Percentiles rank a stretch among this genome's conserved stretches.
These are phyloP conservation scores for Mormyrops attenuatus DNA, from an alignment of 2,797 vertebrate genomes.

Conservation along the genomic window DNA sequence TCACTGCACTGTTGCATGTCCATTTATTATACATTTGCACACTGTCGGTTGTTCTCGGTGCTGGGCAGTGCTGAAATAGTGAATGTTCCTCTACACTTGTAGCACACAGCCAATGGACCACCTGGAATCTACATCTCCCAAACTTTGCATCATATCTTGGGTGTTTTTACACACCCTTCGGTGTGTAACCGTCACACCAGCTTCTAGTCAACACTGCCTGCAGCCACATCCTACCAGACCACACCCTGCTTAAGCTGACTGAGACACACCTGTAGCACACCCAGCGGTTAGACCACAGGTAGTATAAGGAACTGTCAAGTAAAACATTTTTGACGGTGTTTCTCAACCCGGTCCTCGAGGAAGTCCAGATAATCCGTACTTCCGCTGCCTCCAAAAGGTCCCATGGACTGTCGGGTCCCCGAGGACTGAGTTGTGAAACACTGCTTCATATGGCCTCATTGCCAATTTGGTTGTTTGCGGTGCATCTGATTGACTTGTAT, in stretches of 20 bases:
- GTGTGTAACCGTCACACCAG: background rate
- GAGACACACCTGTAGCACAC: background rate
- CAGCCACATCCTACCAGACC: background rate
- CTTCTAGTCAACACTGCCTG: too few relatives aligned
- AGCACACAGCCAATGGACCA: background rate
- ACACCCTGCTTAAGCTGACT: background rate
- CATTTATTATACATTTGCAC: background rate
- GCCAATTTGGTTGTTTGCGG: background rate
- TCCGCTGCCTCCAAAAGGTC: background rate
- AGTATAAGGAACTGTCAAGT: background rate
- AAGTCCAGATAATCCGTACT: background rate
- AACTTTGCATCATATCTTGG: background rate
- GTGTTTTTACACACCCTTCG: background rate
- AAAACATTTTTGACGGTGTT: background rate
- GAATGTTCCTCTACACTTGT: background rate
- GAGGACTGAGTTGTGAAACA: background rate
- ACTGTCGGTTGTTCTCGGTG: background rate
- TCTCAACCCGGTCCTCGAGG: background rate
- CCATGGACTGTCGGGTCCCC: background rate
- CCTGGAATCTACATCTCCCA: background rate
- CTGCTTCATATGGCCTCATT: background rate
- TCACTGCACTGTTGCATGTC: background rate
- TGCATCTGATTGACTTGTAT: background rate
- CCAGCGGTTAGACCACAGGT: background rate
- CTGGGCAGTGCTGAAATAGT: background rate